These are phyloP conservation scores for Bombus balteatus DNA, from an alignment of 1,140 invertebrate genomes.

Conservation along the genomic window DNA sequence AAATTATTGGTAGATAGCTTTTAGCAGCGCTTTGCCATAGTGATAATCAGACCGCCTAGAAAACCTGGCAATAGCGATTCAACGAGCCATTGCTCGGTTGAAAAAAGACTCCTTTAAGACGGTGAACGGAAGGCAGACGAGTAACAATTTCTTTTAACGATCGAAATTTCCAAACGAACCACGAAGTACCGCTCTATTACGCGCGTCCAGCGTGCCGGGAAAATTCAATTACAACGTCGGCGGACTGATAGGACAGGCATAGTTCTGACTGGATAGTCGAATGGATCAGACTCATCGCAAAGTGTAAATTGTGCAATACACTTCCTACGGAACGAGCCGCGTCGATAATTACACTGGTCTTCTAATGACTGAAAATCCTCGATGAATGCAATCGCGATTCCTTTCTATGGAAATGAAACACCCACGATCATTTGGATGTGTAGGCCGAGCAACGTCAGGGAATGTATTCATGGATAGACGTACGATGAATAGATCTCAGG, in stretches of 20 bases:
- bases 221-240: conserved; percentile 30
- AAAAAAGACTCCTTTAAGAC: conserved; percentile 39
- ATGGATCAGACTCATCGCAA: not conserved
- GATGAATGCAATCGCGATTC: conserved; percentile 33
- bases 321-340: conserved; percentile 6
- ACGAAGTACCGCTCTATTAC: conserved; percentile 70
- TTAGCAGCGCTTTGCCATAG: not conserved
- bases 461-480: not conserved
- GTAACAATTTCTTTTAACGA: conserved; percentile 62
- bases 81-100: conserved; percentile 53
- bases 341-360: conserved; percentile 41
- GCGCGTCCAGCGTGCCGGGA: conserved; percentile 21
- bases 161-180: conserved; percentile 71
- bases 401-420: conserved; percentile 63
- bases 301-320: conserved; percentile 44
- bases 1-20: not conserved
- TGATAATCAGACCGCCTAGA: conserved; percentile 57
- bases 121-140: conserved; percentile 50
- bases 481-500: not conserved
- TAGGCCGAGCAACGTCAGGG: conserved; percentile 19
- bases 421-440: conserved; percentile 7
- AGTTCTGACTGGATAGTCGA: not conserved
- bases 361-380: conserved; percentile 48
- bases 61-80: conserved; percentile 47
- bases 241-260: not conserved